Percentiles rank a stretch among this genome's conserved stretches.
Evolutionary conservation across 2,888 invertebrate species (phyloP).

Genomic region (Sarcophaga caerulescens): DNA sequence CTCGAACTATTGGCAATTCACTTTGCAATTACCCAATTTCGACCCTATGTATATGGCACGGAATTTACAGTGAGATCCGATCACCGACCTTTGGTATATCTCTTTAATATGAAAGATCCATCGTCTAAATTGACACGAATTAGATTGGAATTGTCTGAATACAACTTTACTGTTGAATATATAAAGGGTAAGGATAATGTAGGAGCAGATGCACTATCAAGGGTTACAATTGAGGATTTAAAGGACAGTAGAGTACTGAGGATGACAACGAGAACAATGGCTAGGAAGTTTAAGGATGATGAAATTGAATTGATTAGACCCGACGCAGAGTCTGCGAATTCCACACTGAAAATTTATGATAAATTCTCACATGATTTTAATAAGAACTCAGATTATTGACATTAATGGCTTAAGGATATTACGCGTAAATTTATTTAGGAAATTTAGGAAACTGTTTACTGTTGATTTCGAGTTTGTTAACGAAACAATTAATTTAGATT

Average conservation of each 20-base stretch:
- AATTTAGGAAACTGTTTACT: background rate
- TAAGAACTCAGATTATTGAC: background rate
- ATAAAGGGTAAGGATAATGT: no score
- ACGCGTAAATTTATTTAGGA: no score
- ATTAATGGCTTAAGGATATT: background rate
- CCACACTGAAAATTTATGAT: background rate
- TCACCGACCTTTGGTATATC: constrained; percentile 70
- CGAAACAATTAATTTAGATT: constrained; percentile 30
- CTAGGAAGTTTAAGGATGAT: background rate
- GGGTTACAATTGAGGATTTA: constrained; percentile 36
- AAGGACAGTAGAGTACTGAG: constrained; percentile 8
- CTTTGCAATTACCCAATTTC: constrained; percentile 69
- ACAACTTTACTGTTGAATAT: background rate
- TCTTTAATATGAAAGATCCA: constrained; percentile 62
- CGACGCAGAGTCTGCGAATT: no score
- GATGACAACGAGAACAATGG: background rate
- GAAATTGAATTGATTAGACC: background rate
- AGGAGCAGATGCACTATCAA: constrained; percentile 11
- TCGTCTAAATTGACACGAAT: constrained; percentile 18
- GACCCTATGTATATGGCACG: constrained; percentile 64
- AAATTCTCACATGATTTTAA: background rate
- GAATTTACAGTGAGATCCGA: constrained; percentile 68
- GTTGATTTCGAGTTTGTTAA: constrained; percentile 36
- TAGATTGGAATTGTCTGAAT: constrained; percentile 18
- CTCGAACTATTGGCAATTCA: constrained; percentile 63